Evolutionary conservation across 1,140 invertebrate genomes (phyloP).

Genomic region (Chrysomallon squamiferum): DNA sequence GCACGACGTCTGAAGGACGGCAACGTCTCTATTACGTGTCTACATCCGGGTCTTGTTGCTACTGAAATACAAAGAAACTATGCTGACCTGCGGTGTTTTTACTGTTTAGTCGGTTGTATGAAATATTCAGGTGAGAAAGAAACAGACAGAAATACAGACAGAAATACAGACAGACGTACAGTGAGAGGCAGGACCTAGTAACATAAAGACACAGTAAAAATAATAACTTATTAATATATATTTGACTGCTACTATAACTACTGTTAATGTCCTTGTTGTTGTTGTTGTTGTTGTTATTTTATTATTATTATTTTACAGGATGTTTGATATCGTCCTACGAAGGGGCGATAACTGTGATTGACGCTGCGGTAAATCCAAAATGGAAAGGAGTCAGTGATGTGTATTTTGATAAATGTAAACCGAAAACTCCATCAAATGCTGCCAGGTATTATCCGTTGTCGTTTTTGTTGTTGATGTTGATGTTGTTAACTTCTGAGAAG

Average conservation of each 20-base stretch:
- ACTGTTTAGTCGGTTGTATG: not conserved
- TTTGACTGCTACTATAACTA: too few relatives aligned
- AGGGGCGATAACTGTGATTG: constrained; percentile 5
- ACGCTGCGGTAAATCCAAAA: not conserved
- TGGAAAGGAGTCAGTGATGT: not conserved
- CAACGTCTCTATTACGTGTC: constrained; percentile 20
- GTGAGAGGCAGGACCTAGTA: too few relatives aligned
- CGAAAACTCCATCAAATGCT: not conserved
- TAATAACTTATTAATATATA: too few relatives aligned
- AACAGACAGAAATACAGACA: too few relatives aligned
- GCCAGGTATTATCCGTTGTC: too few relatives aligned
- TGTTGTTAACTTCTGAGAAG: too few relatives aligned
- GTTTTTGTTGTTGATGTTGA: too few relatives aligned
- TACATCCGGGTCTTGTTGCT: constrained; percentile 24
- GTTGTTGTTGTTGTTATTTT: too few relatives aligned
- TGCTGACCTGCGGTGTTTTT: not conserved
- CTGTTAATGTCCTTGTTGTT: too few relatives aligned
- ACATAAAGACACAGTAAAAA: too few relatives aligned
- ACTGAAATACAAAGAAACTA: constrained; percentile 15
- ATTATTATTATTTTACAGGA: too few relatives aligned
- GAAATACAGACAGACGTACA: too few relatives aligned
- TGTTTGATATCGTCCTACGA: not conserved
- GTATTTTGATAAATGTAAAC: not conserved
- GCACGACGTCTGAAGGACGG: constrained; percentile 14
- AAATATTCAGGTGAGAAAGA: constrained; percentile 4